Base-by-base conservation (phyloP, 2,113 vertebrate genomes). In the Chelonoidis abingdonii region DNA sequence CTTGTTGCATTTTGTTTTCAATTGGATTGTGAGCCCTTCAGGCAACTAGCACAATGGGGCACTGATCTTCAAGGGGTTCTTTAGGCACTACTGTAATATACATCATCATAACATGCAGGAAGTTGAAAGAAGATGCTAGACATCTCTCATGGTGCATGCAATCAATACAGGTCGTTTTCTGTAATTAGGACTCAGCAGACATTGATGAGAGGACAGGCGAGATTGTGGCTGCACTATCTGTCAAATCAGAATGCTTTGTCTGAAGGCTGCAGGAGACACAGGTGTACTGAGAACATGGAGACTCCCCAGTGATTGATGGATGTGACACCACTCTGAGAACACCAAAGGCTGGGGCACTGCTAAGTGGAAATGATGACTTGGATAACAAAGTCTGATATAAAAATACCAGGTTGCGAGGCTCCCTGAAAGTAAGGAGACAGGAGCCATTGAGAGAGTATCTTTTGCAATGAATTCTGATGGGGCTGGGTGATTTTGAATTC, bases 281-380 rank as follows among this genome's bases (percentile, higher is more conserved):
- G 56, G 80, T 93, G 91, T 79, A 92, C 89, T 75, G 83, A 76
- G 83, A 87, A 75, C 87, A 86, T 95, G 83, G 83, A 95, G 94
- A 87, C 31, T 86, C 78, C 8, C 65, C 86, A n/a, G 75, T 96
- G 96, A 98, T 97, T 97, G 97, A 97, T 96, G 90, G 91, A 93
- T 90, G 44, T 80, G 93, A 91, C 87, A 93, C 94, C 87, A 82
- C 81, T 93, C 85, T 92, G 94, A 93, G 91, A 95, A 94, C 91
- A 93, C 57, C 87, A 83, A 88, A 92, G 88, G 91, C 93, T 95
- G 81, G 93, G 98, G 96, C 91, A 85, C 62, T 95, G 94, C 95
- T 97, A 96, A 97, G 97, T 96, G 97, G 96, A 97, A 97, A 95
- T 94, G 95, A 97, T 96, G 96, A 89, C 94, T 95, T 97, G 93